Conservation (phyloP, 2,888 invertebrate genomes). For the Drosophila testacea region DNA sequence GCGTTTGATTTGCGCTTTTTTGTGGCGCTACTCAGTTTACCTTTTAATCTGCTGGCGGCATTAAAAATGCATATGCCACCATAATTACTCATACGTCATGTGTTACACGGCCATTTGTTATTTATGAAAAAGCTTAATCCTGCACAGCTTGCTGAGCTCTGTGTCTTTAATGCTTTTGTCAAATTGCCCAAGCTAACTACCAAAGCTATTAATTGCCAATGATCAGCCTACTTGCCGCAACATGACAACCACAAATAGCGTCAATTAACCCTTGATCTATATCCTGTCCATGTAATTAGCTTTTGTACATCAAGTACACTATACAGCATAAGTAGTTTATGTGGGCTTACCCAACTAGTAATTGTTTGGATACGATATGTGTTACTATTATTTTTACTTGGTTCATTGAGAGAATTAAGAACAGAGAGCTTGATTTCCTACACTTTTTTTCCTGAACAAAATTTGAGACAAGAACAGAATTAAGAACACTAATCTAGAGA, state of each 20-base stretch:
- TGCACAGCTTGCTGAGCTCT: slow-evolving; percentile 11
- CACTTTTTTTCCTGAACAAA: no score
- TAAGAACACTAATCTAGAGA: no score
- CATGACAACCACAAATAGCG: slow-evolving; percentile 22
- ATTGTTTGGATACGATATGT: no score
- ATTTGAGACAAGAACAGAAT: no score
- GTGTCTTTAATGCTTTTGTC: neutral
- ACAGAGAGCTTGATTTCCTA: no score
- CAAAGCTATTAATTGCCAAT: slow-evolving; percentile 19
- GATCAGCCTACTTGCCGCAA: neutral
- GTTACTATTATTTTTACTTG: no score
- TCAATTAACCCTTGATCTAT: slow-evolving; percentile 30
- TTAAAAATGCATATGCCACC: slow-evolving; percentile 62
- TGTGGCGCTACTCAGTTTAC: slow-evolving; percentile 26
- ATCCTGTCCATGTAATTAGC: slow-evolving; percentile 26
- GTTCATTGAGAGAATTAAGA: no score
- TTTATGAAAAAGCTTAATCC: slow-evolving; percentile 59
- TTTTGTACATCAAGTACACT: neutral
- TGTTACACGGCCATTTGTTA: slow-evolving; percentile 59
- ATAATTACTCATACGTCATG: slow-evolving; percentile 67
- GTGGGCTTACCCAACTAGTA: no score
- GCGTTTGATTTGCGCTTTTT: slow-evolving; percentile 71
- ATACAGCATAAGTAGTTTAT: no score
- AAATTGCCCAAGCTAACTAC: neutral
- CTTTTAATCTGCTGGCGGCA: slow-evolving; percentile 52